phyloP scores from a whole-genome alignment of 2,888 invertebrate species.

The Parascotia fuliginaria region DNA sequence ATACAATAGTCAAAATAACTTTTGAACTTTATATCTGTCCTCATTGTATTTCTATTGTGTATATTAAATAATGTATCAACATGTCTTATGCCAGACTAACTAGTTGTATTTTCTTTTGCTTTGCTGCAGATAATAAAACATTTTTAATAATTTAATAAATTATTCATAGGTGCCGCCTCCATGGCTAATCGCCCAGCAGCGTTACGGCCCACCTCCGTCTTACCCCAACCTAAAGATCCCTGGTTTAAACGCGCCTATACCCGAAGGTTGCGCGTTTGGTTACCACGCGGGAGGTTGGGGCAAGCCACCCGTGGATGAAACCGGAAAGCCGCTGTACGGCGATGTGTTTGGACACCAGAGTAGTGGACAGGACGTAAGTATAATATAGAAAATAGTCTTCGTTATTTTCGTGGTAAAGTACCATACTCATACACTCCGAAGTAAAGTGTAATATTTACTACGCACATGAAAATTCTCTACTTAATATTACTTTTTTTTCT shows the following conservation, averaged over 20 bases:
- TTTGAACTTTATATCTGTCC: too few relatives aligned
- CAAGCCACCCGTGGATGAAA: conserved; percentile 99
- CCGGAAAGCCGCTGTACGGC: conserved; percentile 98
- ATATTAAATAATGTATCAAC: too few relatives aligned
- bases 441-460: too few relatives aligned
- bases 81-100: too few relatives aligned
- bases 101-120: too few relatives aligned
- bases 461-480: too few relatives aligned
- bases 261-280: conserved; percentile 98
- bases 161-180: conserved; percentile 91
- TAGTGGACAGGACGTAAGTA: conserved; percentile 89
- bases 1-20: too few relatives aligned
- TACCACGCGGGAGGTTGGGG: conserved; percentile 99
- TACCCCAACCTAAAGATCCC: conserved; percentile 99
- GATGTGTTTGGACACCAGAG: conserved; percentile 97
- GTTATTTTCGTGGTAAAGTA: too few relatives aligned
- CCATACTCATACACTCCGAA: too few relatives aligned
- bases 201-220: conserved; percentile 99
- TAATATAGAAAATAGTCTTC: not conserved
- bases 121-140: too few relatives aligned
- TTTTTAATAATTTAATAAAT: not conserved
- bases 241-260: conserved; percentile 98
- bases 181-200: conserved; percentile 98
- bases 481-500: too few relatives aligned
- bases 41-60: too few relatives aligned